These are phyloP conservation scores for Diadema setosum DNA, from an alignment of 35 echinoderm and acorn worm genomes.

Conservation along the genomic window DNA sequence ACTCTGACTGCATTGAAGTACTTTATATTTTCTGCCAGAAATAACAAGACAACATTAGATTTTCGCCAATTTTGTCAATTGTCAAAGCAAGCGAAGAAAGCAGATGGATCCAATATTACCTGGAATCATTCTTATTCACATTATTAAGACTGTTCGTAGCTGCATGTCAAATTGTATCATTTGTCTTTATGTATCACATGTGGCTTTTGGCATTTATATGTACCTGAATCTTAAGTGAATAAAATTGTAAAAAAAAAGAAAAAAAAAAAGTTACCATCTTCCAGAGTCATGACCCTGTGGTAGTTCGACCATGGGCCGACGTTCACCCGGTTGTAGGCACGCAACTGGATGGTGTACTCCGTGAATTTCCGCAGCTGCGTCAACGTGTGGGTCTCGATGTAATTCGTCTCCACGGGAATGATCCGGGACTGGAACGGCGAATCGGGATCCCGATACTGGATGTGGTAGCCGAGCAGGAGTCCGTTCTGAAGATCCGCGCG, in stretches of 20 bases:
- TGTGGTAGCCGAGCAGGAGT: conserved; percentile 70
- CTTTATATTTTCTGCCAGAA: too few species aligned
- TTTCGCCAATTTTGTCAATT: too few species aligned
- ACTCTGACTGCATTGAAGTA: too few species aligned
- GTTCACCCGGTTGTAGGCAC: conserved; percentile 66
- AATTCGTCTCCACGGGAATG: conserved; percentile 50
- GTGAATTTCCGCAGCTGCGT: conserved; percentile 83
- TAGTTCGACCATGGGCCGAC: conserved; percentile 78
- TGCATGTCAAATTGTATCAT: too few species aligned
- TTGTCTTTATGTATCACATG: too few species aligned
- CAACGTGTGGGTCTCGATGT: conserved; percentile 80
- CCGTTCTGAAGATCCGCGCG: conserved; percentile 87
- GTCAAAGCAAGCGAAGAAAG: too few species aligned
- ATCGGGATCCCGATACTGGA: conserved; percentile 64
- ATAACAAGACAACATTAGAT: too few species aligned
- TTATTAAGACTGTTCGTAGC: too few species aligned
- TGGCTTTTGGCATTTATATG: conserved; percentile 40
- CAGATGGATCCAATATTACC: too few species aligned
- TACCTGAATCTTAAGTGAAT: conserved; percentile 69
- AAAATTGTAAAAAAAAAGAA: not conserved
- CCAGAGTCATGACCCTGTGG: conserved; percentile 48
- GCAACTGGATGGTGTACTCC: conserved; percentile 74
- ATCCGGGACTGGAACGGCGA: conserved; percentile 70
- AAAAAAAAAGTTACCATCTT: conserved; percentile 71
- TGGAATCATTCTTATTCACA: too few species aligned